Evolutionary conservation across 2,888 invertebrate genomes (phyloP), one percentile per base, ranked within the genome.

Genomic region (Rhyacophila evoluta): DNA sequence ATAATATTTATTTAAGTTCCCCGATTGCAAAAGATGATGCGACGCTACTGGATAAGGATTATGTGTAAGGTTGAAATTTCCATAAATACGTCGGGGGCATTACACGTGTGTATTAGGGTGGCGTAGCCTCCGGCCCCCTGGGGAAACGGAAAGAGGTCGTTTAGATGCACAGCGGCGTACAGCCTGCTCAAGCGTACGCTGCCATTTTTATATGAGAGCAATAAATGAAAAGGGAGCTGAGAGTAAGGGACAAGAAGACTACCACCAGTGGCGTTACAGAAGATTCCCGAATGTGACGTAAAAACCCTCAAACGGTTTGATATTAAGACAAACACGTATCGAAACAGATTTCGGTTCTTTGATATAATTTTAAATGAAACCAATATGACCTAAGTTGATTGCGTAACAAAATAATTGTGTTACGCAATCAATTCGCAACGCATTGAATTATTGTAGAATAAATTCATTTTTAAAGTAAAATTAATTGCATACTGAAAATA

Each of bases 181-280:
- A 38, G 39, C 39, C 27, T 28, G 39, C 29, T 41, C 55, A 55
- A 55, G 55, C 55, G 55, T 55, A 55, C 55, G 41, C 41, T 41
- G 19, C 39, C 73, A 41, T 74, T 74, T 29, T 74, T 55, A 41
- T 41, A 74, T 55, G 41, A 33, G 73, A 41, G 73, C 73, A 74
- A 74, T 74, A 74, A 74, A 55, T 55, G 55, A 55, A 55, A 74
- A 74, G 55, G 73, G 29, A 39, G 55, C 41, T 74, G 73, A 33
- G 73, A 55, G 73, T 15, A 55, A 55, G 55, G 55, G 55, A 55
- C 55, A 55, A 55, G 55, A 55, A 41, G 33, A 73, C 33, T 33
- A n/a, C 39, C 41, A 10, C 33, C 19, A 25, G 33, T n/a, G 73
- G 73, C 25, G 12, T 10, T 74, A 41, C 55, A 28, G 55, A 4